Percentiles rank a stretch among this genome's conserved stretches.
phyloP scores from a whole-genome alignment of 2,113 vertebrate species.

The Danio rerio region GRCz12tu NC_133180.1:25027501-25028000 shows the following conservation, averaged over 20 bases:
- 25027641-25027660: not conserved
- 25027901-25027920: conserved; percentile 18
- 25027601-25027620: too few relatives aligned
- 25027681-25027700: not conserved
- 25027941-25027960: not conserved
- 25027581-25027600: too few relatives aligned
- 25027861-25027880: conserved; percentile 44
- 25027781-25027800: not conserved
- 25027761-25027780: not conserved
- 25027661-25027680: not conserved
- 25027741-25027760: not conserved
- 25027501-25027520: not conserved
- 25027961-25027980: not conserved
- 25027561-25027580: too few relatives aligned
- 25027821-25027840: conserved; percentile 77
- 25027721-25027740: conserved; percentile 43
- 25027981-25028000: not conserved
- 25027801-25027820: conserved; percentile 60
- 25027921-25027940: not conserved
- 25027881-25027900: not conserved
- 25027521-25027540: not conserved
- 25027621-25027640: not conserved
- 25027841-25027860: conserved; percentile 68
- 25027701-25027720: conserved; percentile 18
- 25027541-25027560: not conserved